Evolutionary conservation across 2,113 vertebrate species (phyloP).

Genomic region (Himantopus leucocephalus): DNA sequence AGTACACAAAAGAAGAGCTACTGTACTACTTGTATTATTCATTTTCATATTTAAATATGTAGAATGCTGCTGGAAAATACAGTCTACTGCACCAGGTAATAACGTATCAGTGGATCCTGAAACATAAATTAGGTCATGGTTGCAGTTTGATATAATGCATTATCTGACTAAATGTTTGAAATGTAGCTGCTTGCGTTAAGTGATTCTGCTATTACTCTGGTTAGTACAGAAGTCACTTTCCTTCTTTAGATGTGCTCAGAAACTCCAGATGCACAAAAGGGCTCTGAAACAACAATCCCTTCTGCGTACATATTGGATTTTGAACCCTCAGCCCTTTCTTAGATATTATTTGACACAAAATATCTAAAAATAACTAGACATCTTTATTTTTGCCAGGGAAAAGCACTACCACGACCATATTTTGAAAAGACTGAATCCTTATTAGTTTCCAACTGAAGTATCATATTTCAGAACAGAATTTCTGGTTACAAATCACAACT

Average conservation of each 20-base stretch:
- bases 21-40: background rate
- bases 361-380: background rate
- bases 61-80: background rate
- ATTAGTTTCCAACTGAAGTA: background rate
- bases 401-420: background rate
- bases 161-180: background rate
- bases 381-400: background rate
- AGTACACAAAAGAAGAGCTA: background rate
- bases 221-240: background rate
- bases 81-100: background rate
- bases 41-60: background rate
- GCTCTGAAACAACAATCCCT: background rate
- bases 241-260: background rate
- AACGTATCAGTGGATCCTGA: background rate
- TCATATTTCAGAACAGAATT: background rate
- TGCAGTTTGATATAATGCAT: background rate
- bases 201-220: background rate
- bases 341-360: background rate
- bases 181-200: background rate
- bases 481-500: background rate
- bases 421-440: background rate
- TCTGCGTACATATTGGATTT: rapidly evolving
- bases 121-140: background rate
- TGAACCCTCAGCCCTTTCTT: background rate
- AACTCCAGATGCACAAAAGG: background rate